A percentile compares a stretch with the other conserved stretches of the same genome.
Conservation (phyloP, 2,113 vertebrate genomes). For the Otus sunia region DNA sequence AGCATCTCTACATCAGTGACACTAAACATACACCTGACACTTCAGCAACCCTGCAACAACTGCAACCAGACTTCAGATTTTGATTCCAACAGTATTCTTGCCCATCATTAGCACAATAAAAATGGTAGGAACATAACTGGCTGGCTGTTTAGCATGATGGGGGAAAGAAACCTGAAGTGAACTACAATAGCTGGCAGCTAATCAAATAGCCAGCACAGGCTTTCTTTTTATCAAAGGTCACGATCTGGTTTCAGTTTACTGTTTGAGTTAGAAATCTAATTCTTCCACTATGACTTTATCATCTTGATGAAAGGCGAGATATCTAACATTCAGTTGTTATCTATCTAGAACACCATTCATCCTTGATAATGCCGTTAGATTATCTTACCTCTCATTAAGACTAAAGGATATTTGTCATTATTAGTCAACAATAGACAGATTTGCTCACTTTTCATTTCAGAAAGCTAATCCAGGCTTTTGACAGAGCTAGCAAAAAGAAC, state of each 20-base stretch:
- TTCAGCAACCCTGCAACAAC: background rate
- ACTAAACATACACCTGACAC: background rate
- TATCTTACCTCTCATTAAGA: background rate
- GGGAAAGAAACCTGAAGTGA: background rate
- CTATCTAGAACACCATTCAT: background rate
- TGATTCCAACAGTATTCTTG: background rate
- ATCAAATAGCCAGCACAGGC: background rate
- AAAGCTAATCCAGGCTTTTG: background rate
- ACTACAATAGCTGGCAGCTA: background rate
- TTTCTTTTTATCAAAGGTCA: background rate
- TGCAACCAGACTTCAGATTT: background rate
- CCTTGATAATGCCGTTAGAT: background rate
- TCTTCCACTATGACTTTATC: background rate
- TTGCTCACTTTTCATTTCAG: background rate
- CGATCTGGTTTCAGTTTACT: slow-evolving; percentile 20
- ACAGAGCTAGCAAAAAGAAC: background rate
- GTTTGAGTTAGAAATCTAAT: background rate
- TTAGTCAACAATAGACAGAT: background rate
- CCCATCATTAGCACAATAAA: background rate
- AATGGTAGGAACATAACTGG: background rate
- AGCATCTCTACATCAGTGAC: background rate
- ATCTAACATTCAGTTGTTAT: background rate
- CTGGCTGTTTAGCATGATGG: background rate
- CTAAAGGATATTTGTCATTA: background rate
- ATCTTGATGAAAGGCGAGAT: slow-evolving; percentile 4